Percentiles rank a stretch among this genome's conserved stretches.
These are phyloP conservation scores for Zapus hudsonius DNA, from an alignment of 2,113 vertebrate genomes.

Conservation along the genomic window DNA sequence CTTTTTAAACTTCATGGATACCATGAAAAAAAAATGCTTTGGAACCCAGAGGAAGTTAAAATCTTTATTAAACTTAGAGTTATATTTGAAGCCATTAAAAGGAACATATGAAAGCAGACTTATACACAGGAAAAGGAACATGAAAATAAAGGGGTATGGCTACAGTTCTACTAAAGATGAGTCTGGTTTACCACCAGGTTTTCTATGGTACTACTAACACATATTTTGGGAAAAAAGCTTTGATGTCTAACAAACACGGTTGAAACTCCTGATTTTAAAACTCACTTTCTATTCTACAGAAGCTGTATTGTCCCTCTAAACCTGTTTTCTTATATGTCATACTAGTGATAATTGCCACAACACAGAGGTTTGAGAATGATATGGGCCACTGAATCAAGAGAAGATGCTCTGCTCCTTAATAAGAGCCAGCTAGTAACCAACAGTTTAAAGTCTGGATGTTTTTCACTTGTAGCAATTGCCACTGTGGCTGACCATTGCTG, in stretches of 20 bases:
- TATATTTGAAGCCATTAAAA: neutral
- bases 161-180: neutral
- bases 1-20: neutral
- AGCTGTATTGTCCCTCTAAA: neutral
- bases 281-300: neutral
- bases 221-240: neutral
- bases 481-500: neutral
- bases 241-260: neutral
- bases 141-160: neutral
- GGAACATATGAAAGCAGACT: neutral
- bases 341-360: neutral
- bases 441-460: conserved; percentile 1
- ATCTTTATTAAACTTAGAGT: neutral
- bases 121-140: neutral
- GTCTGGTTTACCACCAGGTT: neutral
- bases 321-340: neutral
- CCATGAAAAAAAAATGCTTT: conserved; percentile 33
- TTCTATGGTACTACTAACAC: neutral
- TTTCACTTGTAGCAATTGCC: neutral
- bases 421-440: neutral
- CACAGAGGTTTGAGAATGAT: neutral
- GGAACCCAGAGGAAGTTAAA: neutral
- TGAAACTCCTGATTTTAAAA: neutral
- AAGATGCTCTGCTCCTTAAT: neutral
- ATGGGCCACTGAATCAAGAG: neutral